These are phyloP conservation scores for Aleiodes leptofemur DNA, from an alignment of 2,888 invertebrate genomes.

Conservation along the genomic window DNA sequence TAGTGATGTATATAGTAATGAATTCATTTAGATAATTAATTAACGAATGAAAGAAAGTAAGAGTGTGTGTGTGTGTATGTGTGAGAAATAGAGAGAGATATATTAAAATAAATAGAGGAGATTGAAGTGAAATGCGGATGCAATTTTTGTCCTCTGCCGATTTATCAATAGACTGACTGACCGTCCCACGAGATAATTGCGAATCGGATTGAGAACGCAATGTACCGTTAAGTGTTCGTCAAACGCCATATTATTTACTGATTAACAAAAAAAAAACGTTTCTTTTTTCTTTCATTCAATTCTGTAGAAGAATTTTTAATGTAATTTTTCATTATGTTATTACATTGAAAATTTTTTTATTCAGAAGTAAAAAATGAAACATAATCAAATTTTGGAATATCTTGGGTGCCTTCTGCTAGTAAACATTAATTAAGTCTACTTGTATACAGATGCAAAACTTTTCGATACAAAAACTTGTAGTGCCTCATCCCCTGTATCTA, in stretches of 20 bases:
- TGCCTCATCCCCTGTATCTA: background rate
- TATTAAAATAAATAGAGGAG: conserved; percentile 20
- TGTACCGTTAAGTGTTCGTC: conserved; percentile 43
- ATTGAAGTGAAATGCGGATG: conserved; percentile 44
- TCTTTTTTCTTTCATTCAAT: background rate
- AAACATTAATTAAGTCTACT: conserved; percentile 24
- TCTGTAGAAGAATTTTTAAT: background rate
- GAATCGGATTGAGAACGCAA: conserved; percentile 39
- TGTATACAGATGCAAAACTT: conserved; percentile 28
- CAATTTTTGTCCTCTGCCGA: conserved; percentile 55
- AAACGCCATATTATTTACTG: conserved; percentile 43
- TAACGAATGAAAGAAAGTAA: background rate
- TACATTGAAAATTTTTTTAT: background rate
- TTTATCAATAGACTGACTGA: conserved; percentile 64
- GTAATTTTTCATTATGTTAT: conserved; percentile 1
- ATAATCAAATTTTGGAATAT: conserved; percentile 9
- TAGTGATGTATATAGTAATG: conserved; percentile 27
- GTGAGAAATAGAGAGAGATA: background rate
- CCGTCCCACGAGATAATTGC: conserved; percentile 55
- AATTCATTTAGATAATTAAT: conserved; percentile 16
- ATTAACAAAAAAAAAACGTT: conserved; percentile 13
- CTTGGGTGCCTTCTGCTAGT: conserved; percentile 41
- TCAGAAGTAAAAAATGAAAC: conserved; percentile 5
- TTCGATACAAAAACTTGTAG: background rate
- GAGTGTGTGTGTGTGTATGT: background rate